Evolutionary conservation across 2,113 vertebrate species (phyloP), one percentile per base, ranked within the genome.

Genomic region (Spilogale gracilis): DNA sequence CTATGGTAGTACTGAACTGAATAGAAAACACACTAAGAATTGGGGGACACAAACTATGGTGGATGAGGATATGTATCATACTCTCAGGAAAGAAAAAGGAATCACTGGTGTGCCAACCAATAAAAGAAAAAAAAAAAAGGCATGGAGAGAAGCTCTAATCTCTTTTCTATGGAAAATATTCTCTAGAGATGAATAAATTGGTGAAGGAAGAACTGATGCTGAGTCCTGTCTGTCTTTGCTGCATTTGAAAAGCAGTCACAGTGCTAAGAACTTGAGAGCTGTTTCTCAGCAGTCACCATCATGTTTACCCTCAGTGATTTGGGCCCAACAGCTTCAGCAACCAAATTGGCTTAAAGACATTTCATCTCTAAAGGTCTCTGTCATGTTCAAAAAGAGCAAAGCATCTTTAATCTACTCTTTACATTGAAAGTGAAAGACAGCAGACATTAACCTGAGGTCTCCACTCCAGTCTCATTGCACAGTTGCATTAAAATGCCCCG

Each of bases 291-390:
- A 0, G 0, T 96, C 0, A 0, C 63, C 27, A 17, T 87, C 43
- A 58, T 93, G 97, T 98, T 98, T 98, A 97, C 81, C 85, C 92
- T 96, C 45, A 81, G 97, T 93, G 82, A 95, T 95, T 97, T 73
- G 3, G 1, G 56, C 56, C 97, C 91, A 97, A 81, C 93, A 54
- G 96, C 90, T 95, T 89, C 63, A 96, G 94, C 95, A 92, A 89
- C 65, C 90, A 96, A 97, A 97, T 61, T 71, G 94, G 69, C 89
- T 97, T 97, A 97, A 95, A 98, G 87, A 89, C 63, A 96, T 97
- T 98, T 98, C 6, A 95, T 97, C 86, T 97, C 83, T 86, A 97
- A 98, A 98, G 83, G 76, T 92, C 98, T 98, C 94, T 96, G 94
- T 97, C 89, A 94, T 89, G 58, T 93, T 98, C 97, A 97, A 79